Evolutionary conservation across 1,140 invertebrate species (phyloP).

Genomic region (Trichonephila inaurata): DNA sequence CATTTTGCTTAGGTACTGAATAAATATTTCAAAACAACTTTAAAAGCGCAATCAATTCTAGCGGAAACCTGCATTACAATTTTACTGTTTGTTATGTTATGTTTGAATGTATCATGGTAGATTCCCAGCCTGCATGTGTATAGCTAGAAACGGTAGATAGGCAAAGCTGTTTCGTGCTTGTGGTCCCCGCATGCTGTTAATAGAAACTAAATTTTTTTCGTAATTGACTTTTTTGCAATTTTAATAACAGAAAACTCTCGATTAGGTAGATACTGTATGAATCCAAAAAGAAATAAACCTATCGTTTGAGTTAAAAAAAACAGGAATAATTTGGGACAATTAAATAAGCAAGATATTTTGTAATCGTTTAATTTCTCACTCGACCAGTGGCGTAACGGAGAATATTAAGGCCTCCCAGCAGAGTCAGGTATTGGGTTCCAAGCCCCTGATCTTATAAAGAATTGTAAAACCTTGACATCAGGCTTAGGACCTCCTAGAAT

Average conservation of each 20-base stretch:
- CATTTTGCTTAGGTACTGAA: not conserved
- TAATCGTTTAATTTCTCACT: too few species aligned
- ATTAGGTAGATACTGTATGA: not conserved
- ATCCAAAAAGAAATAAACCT: too few species aligned
- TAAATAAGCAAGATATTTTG: too few species aligned
- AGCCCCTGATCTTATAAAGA: too few species aligned
- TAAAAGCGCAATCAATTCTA: not conserved
- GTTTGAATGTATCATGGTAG: not conserved
- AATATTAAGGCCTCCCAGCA: too few species aligned
- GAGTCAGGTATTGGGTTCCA: too few species aligned
- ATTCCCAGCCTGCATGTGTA: constrained; percentile 27
- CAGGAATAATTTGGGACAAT: too few species aligned
- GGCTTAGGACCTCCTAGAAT: too few species aligned
- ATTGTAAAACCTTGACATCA: too few species aligned
- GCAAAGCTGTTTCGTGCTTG: constrained; percentile 31
- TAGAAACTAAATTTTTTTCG: not conserved
- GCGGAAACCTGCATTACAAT: constrained; percentile 1
- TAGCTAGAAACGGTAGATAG: constrained; percentile 15
- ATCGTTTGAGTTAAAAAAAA: too few species aligned
- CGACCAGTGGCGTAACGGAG: too few species aligned
- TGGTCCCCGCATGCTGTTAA: not conserved
- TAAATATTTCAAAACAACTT: not conserved
- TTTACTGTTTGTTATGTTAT: constrained; percentile 18
- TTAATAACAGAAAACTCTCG: not conserved
- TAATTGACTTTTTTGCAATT: not conserved